These are phyloP conservation scores for Dioctria rufipes DNA, from an alignment of 2,888 invertebrate species.

Conservation along the genomic window DNA sequence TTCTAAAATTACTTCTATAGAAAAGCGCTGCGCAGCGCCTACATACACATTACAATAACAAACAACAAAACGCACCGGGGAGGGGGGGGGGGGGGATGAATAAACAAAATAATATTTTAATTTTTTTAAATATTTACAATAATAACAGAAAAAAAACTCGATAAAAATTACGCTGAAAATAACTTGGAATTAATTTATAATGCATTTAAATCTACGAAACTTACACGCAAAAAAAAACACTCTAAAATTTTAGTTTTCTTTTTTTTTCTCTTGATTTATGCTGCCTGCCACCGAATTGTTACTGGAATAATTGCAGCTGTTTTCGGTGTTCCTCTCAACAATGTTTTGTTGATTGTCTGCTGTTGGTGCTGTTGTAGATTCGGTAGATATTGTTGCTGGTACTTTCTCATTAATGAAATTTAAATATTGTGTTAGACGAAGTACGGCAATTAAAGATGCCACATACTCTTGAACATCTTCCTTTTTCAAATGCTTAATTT, in stretches of 20 bases:
- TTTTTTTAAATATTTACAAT: slow-evolving; percentile 40
- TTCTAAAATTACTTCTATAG: slow-evolving; percentile 8
- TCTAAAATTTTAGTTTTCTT: not conserved
- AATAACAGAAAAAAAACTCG: not conserved
- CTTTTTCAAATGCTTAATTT: slow-evolving; percentile 73
- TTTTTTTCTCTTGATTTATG: not conserved
- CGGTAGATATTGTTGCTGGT: slow-evolving; percentile 60
- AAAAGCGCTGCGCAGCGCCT: slow-evolving; percentile 17
- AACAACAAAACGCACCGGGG: slow-evolving; percentile 18
- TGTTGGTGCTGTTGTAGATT: slow-evolving; percentile 30
- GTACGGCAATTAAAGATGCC: slow-evolving; percentile 72
- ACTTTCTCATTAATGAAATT: slow-evolving; percentile 71
- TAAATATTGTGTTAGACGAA: slow-evolving; percentile 72
- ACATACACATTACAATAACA: slow-evolving; percentile 20
- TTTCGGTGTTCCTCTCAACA: not conserved
- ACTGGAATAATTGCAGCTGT: not conserved
- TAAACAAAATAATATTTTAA: not conserved
- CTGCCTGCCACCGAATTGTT: not conserved
- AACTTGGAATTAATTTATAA: slow-evolving; percentile 18
- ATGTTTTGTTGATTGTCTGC: not conserved
- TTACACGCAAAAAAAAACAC: not conserved
- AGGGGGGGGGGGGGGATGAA: not conserved
- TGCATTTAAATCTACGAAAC: slow-evolving; percentile 24
- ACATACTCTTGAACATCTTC: slow-evolving; percentile 73
- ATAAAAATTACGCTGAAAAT: slow-evolving; percentile 36